Evolutionary conservation across 2,797 vertebrate genomes (phyloP).

Genomic region (Helostoma temminkii): DNA sequence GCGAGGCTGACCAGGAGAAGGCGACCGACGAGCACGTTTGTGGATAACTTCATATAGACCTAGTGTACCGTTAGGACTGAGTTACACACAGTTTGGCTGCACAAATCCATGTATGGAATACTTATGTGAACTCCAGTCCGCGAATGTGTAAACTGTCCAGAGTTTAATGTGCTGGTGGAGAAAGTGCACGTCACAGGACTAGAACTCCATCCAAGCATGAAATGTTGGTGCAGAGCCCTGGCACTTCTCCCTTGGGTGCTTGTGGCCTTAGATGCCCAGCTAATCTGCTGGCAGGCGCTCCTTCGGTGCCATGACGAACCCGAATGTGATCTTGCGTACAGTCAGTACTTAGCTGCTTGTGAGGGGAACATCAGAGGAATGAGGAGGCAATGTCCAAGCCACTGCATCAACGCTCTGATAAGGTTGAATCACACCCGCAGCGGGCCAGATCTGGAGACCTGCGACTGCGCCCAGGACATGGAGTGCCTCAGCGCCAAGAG

Average conservation of each 20-base stretch:
- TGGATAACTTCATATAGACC: neutral
- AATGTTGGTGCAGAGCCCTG: conserved; percentile 71
- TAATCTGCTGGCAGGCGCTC: conserved; percentile 87
- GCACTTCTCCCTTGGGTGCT: conserved; percentile 75
- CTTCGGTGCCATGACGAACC: conserved; percentile 84
- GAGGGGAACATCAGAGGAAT: conserved; percentile 79
- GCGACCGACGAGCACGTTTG: conserved; percentile 4
- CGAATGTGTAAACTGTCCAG: neutral
- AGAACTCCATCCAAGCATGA: conserved; percentile 78
- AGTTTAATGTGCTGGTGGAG: conserved; percentile 65
- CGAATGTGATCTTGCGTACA: conserved; percentile 84
- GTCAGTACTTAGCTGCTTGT: conserved; percentile 83
- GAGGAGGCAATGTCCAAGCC: conserved; percentile 84
- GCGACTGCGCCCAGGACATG: conserved; percentile 82
- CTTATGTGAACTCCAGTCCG: neutral
- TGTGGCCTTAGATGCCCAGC: conserved; percentile 76
- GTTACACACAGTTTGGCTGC: neutral
- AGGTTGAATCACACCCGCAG: conserved; percentile 83
- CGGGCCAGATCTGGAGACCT: conserved; percentile 85
- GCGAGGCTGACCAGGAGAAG: conserved; percentile 23
- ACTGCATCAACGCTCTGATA: conserved; percentile 85
- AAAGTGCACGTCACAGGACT: conserved; percentile 57
- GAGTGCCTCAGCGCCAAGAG: conserved; percentile 81
- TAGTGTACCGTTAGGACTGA: neutral
- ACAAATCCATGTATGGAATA: neutral